Evolutionary conservation across 2,113 vertebrate genomes (phyloP).

Genomic region (Etia nguti): DNA sequence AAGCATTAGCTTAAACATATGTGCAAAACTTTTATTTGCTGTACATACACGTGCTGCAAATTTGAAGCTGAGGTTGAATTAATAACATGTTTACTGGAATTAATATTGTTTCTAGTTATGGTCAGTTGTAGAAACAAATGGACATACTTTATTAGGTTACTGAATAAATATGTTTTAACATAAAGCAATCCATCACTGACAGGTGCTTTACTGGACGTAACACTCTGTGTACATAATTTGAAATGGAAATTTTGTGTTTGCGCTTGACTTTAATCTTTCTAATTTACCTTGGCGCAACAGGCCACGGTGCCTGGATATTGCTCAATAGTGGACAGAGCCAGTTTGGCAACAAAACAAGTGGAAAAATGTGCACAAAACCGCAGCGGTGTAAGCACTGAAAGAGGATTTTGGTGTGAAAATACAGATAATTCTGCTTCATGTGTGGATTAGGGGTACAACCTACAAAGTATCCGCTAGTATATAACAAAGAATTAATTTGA

Average conservation of each 20-base stretch:
- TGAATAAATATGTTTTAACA: background rate
- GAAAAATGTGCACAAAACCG: background rate
- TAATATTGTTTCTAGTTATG: background rate
- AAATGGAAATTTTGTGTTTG: slow-evolving; percentile 34
- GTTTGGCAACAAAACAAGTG: slow-evolving; percentile 1
- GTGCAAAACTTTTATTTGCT: background rate
- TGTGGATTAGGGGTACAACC: background rate
- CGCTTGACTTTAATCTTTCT: slow-evolving; percentile 22
- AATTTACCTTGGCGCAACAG: slow-evolving; percentile 19
- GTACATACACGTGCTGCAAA: background rate
- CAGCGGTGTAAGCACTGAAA: background rate
- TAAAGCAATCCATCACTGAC: background rate
- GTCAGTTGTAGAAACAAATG: background rate
- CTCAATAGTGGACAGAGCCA: slow-evolving; percentile 16
- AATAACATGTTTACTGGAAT: background rate
- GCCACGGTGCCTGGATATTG: slow-evolving; percentile 15
- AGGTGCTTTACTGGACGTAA: background rate
- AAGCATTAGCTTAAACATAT: background rate
- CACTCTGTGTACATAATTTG: slow-evolving; percentile 4
- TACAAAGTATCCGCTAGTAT: background rate
- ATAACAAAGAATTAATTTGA: background rate
- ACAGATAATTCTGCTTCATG: background rate
- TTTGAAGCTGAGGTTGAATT: background rate
- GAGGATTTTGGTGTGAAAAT: background rate
- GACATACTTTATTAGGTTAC: background rate